A percentile compares a stretch with the other conserved stretches of the same genome.
Evolutionary conservation across 1,140 invertebrate species (phyloP).

Genomic region (Penaeus indicus): DNA sequence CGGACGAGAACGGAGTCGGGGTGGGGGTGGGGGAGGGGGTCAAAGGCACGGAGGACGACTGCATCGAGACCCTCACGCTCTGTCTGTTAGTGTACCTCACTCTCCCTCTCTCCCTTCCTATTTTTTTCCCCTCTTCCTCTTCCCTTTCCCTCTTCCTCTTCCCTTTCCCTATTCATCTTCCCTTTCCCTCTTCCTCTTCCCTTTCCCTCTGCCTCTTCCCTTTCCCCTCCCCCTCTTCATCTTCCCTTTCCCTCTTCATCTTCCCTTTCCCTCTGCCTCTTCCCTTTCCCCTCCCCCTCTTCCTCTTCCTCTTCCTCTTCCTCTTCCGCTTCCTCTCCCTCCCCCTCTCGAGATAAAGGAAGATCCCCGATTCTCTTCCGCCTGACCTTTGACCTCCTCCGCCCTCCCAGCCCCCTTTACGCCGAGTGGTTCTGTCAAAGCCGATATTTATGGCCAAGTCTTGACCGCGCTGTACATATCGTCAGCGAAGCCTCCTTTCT

Average conservation of each 20-base stretch:
- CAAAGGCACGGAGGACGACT: too few species aligned
- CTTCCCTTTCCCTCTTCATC: slow-evolving; percentile 1
- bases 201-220: slow-evolving; percentile 12
- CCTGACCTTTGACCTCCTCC: too few species aligned
- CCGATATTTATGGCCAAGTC: too few species aligned
- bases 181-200: neutral
- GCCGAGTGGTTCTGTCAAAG: too few species aligned
- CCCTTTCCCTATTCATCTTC: neutral
- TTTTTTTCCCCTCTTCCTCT: neutral
- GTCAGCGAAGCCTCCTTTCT: too few species aligned
- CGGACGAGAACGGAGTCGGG: too few species aligned
- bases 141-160: neutral
- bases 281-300: neutral
- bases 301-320: neutral
- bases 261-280: neutral
- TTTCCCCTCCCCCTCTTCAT: neutral
- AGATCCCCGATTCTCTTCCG: too few species aligned
- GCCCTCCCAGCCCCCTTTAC: too few species aligned
- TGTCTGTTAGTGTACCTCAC: neutral
- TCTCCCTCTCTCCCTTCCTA: slow-evolving; percentile 23
- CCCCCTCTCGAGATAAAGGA: too few species aligned
- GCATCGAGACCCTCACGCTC: neutral
- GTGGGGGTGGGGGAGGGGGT: too few species aligned
- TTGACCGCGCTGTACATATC: too few species aligned
- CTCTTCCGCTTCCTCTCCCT: neutral